Percentiles rank a stretch among this genome's conserved stretches.
Conservation (phyloP, 2,113 vertebrate species). For the Shinisaurus crocodilurus region DNA sequence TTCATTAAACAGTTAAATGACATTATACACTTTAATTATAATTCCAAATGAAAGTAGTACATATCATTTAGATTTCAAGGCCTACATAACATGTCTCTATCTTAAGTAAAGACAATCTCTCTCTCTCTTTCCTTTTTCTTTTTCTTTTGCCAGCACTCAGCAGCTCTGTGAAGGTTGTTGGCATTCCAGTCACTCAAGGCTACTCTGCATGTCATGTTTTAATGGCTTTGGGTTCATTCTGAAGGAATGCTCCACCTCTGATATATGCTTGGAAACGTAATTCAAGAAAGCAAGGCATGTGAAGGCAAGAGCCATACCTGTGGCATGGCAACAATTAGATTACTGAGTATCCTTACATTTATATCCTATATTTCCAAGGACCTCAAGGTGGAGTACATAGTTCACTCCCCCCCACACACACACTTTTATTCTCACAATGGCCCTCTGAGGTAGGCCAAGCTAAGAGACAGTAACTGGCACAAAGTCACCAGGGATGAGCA, state of each 20-base stretch:
- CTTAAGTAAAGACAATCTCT: constrained; percentile 55
- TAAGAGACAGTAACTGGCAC: too few species aligned
- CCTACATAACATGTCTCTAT: constrained; percentile 55
- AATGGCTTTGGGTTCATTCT: background rate
- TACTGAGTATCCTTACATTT: background rate
- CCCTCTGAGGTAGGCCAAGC: too few species aligned
- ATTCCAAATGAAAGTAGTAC: constrained; percentile 72
- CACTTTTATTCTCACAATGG: too few species aligned
- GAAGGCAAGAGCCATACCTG: background rate
- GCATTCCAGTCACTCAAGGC: background rate
- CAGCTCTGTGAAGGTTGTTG: background rate
- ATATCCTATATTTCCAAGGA: background rate
- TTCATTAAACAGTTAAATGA: constrained; percentile 83
- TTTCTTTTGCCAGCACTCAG: constrained; percentile 22
- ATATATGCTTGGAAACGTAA: background rate
- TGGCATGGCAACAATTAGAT: background rate
- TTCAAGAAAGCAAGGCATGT: background rate
- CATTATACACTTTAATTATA: constrained; percentile 75
- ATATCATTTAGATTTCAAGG: constrained; percentile 66
- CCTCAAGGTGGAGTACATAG: background rate
- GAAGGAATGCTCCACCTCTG: background rate
- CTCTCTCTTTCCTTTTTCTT: too few species aligned
- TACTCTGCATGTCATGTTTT: background rate
- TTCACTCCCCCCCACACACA: too few species aligned
- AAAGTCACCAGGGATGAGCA: background rate